Conservation (phyloP, 1,140 invertebrate genomes). For the Cyphomyrmex costatus region DNA sequence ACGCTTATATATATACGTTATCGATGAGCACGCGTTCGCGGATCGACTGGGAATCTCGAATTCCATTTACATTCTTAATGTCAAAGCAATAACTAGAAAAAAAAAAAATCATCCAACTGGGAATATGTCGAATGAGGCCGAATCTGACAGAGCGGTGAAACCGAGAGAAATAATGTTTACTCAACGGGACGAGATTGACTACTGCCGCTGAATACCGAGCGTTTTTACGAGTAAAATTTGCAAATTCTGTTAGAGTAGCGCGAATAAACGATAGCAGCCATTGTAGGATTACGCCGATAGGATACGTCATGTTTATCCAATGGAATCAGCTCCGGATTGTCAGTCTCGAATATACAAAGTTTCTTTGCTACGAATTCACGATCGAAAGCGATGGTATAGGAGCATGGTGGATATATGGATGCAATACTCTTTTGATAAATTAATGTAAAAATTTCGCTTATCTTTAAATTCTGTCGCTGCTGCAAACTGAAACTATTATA, state of each 20-base stretch:
- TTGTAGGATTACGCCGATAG: conserved; percentile 51
- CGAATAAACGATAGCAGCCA: conserved; percentile 50
- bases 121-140: conserved; percentile 33
- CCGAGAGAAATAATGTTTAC: conserved; percentile 55
- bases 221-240: conserved; percentile 52
- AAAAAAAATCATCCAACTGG: conserved; percentile 18
- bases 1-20: conserved; percentile 2
- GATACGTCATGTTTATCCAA: conserved; percentile 54
- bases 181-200: conserved; percentile 52
- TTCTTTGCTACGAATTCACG: conserved; percentile 22
- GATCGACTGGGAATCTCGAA: conserved; percentile 28
- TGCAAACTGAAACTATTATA: not conserved
- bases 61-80: conserved; percentile 52
- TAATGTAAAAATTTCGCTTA: not conserved
- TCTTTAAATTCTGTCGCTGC: not conserved
- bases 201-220: conserved; percentile 36
- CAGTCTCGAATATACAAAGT: conserved; percentile 6
- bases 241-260: conserved; percentile 27
- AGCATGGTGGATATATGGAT: not conserved
- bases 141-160: conserved; percentile 37
- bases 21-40: conserved; percentile 13
- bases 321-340: conserved; percentile 38
- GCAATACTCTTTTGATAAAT: not conserved
- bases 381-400: not conserved
- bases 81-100: conserved; percentile 33